Evolutionary conservation across 2,888 invertebrate genomes (phyloP), one percentile per base, ranked within the genome.

Genomic region (Embidobia sp.): DNA sequence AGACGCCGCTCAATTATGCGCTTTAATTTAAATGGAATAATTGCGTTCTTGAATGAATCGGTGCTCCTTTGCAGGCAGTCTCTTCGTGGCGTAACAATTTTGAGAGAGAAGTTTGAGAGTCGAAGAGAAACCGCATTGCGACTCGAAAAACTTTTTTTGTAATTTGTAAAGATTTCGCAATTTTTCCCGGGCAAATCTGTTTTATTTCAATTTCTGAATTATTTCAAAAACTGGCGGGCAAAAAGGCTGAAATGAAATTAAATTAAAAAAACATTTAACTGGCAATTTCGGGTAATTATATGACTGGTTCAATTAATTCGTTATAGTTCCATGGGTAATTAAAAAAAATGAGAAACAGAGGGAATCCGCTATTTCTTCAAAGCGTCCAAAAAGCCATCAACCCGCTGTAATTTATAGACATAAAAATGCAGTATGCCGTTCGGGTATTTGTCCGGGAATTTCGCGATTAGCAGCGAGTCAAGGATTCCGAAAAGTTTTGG

Each of bases 21-120:
- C 86, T 86, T 87, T 87, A 87, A 88, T 88, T 88, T 88, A 87
- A 88, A 88, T 88, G 87, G 87, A 88, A 88, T 88, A 88, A 88
- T 88, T 88, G 87, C 87, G 83, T 85, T 81, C 79, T 44, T 66
- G 78, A 75, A 77, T 69, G 67, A 77, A 77, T 46, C 69, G 33
- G 11, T 59, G 35, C 59, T 37, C 16, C 22, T 33, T 53, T 29
- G 6, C n/a, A n/a, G n/a, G n/a, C n/a, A n/a, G n/a, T n/a, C n/a
- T n/a, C n/a, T n/a, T n/a, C n/a, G n/a, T n/a, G n/a, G n/a, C n/a
- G n/a, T n/a, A n/a, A n/a, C n/a, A n/a, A n/a, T n/a, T n/a, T n/a
- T n/a, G n/a, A n/a, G n/a, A n/a, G n/a, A n/a, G n/a, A n/a, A n/a
- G n/a, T n/a, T n/a, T n/a, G n/a, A n/a, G n/a, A n/a, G n/a, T n/a